phyloP scores from a whole-genome alignment of 2,113 vertebrate genomes.

The Scortum barcoo region DNA sequence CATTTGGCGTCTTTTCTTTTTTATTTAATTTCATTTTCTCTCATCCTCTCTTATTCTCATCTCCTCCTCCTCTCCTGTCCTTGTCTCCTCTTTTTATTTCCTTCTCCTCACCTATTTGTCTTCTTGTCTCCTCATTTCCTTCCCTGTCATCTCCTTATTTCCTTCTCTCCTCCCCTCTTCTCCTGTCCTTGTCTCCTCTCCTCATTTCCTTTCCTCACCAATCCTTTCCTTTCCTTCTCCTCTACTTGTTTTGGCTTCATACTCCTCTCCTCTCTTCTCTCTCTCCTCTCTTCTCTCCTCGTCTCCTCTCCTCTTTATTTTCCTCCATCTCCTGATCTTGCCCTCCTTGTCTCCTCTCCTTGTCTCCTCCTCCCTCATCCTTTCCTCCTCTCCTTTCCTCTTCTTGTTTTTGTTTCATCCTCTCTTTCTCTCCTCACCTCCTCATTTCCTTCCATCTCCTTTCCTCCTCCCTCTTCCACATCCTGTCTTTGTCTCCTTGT shows the following conservation, averaged over 20 bases:
- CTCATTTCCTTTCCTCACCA: neutral
- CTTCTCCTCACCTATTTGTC: neutral
- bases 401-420: no score
- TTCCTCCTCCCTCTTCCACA: neutral
- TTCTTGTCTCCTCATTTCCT: neutral
- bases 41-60: no score
- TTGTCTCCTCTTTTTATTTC: neutral
- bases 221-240: neutral
- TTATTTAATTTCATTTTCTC: no score
- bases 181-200: no score
- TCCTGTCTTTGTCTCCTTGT: no score
- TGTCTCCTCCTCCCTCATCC: no score
- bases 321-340: neutral
- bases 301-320: neutral
- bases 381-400: neutral
- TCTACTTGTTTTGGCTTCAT: no score
- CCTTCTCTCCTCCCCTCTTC: neutral
- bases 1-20: neutral
- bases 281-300: no score
- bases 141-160: fast-evolving
- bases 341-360: neutral
- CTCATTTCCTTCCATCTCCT: neutral
- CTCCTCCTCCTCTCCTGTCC: neutral
- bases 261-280: no score
- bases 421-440: no score